Evolutionary conservation across 2,888 invertebrate species (phyloP).

Genomic region (Polietes domitor): DNA sequence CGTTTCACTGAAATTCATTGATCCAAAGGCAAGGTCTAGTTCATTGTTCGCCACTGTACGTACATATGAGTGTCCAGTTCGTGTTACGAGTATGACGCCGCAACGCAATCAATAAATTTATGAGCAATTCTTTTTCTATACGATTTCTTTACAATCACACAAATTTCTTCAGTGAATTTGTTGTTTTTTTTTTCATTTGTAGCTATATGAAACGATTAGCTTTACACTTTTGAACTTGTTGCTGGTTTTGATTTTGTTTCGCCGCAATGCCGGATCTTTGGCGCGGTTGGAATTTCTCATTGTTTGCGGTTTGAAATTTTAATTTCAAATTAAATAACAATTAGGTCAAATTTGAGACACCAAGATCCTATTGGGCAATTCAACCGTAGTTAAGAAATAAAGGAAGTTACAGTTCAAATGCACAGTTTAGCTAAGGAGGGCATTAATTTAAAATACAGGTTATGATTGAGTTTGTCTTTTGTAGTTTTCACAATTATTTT

Average conservation of each 20-base stretch:
- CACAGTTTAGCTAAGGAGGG: no score
- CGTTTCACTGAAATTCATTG: slow-evolving; percentile 23
- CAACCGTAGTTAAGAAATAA: no score
- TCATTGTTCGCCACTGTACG: slow-evolving; percentile 5
- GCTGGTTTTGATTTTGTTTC: background rate
- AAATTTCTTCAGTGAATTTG: slow-evolving; percentile 3
- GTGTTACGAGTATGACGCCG: background rate
- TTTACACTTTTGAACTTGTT: slow-evolving; percentile 37
- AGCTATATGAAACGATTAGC: background rate
- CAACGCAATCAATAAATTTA: slow-evolving; percentile 39
- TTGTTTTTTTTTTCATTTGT: background rate
- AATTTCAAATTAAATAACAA: background rate
- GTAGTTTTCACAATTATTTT: no score
- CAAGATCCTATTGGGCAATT: slow-evolving; percentile 4
- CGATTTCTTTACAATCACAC: background rate
- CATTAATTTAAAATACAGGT: no score
- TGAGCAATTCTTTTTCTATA: slow-evolving; percentile 38
- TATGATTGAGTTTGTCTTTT: no score
- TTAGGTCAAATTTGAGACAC: slow-evolving; percentile 12
- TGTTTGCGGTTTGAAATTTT: slow-evolving; percentile 36
- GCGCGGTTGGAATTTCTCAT: background rate
- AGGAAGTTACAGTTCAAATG: no score
- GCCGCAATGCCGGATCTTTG: slow-evolving; percentile 41
- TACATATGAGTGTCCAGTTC: background rate
- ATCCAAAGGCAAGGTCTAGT: slow-evolving; percentile 40